Base-by-base conservation (phyloP, 2,797 vertebrate species). In the Ctenochaetus hawaiiensis region DNA sequence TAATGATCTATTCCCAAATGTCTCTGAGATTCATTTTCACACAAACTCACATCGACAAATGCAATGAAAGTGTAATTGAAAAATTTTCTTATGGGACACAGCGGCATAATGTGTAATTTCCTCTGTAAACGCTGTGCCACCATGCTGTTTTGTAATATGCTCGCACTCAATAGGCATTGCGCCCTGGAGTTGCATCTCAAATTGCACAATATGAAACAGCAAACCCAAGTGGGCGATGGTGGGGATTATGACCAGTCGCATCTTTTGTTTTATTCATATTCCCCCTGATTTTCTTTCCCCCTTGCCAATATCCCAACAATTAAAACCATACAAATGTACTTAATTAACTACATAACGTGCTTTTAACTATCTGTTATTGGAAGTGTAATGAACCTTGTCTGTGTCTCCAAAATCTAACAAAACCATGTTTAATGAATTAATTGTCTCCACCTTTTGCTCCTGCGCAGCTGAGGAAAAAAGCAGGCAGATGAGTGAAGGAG, bases 21-120 rank as follows among this genome's bases (percentile, higher is more conserved):
- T 82, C 75, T 9, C 53, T 59, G 60, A 82, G 81, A 82, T 81
- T 79, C 48, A 72, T 84, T 88, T 86, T 72, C 80, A 80, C 76
- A 47, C 80, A 83, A 88, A 84, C 84, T 63, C 53, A 11, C 62
- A 47, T 81, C 87, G 86, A 83, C 87, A 88, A 91, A 89, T 78
- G 75, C 89, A 91, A 90, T 93, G 83, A 87, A 90, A 90, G 80
- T 84, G 85, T 94, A 94, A 94, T 95, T 94, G 92, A 95, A 93
- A 92, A 82, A 86, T 89, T 59, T 83, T 84, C 91, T 93, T 94
- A 90, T 89, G 91, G 93, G 92, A 92, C 83, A 78, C 91, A 73
- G 76, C 45, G 58, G 87, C 76, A 84, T 90, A 77, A 92, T 91
- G 89, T 92, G 85, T 86, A 89, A 92, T 93, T 91, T 92, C 81